Evolutionary conservation across 2,113 vertebrate genomes (phyloP).

Genomic region (Rhodinocichla rosea): DNA sequence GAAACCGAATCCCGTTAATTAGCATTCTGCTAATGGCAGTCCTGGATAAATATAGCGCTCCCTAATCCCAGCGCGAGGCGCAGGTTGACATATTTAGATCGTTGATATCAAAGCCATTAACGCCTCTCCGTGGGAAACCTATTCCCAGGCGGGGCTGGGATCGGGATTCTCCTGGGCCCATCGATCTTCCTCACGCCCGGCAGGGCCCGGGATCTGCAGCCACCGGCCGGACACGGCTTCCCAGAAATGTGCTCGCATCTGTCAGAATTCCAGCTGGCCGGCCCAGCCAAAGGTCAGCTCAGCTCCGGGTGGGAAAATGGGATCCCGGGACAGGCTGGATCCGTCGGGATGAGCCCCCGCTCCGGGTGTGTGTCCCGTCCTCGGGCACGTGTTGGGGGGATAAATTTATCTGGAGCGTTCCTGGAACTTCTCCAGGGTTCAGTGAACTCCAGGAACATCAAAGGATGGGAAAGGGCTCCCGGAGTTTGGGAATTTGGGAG

Average conservation of each 20-base stretch:
- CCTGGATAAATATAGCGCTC: constrained; percentile 70
- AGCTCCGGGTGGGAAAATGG: fast-evolving
- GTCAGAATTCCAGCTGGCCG: constrained; percentile 38
- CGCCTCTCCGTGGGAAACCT: constrained; percentile 60
- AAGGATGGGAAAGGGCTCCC: constrained; percentile 13
- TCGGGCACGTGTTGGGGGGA: background rate
- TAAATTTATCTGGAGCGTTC: background rate
- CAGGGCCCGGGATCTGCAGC: constrained; percentile 67
- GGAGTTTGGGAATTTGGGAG: background rate
- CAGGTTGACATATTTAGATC: constrained; percentile 74
- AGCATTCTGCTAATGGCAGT: constrained; percentile 76
- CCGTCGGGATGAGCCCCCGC: background rate
- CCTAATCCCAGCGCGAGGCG: constrained; percentile 49
- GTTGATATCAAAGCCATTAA: constrained; percentile 75
- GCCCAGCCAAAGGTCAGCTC: background rate
- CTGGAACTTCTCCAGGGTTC: background rate
- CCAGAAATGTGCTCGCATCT: constrained; percentile 80
- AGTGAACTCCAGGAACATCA: background rate
- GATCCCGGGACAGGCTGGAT: fast-evolving
- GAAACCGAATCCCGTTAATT: constrained; percentile 76
- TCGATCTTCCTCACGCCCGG: constrained; percentile 75
- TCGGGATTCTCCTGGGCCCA: constrained; percentile 66
- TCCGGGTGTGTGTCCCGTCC: background rate
- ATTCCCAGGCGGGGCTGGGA: constrained; percentile 54
- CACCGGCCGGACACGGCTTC: constrained; percentile 65